These are phyloP conservation scores for Polydrusus tereticollis DNA, from an alignment of 2,888 invertebrate genomes.

Conservation along the genomic window DNA sequence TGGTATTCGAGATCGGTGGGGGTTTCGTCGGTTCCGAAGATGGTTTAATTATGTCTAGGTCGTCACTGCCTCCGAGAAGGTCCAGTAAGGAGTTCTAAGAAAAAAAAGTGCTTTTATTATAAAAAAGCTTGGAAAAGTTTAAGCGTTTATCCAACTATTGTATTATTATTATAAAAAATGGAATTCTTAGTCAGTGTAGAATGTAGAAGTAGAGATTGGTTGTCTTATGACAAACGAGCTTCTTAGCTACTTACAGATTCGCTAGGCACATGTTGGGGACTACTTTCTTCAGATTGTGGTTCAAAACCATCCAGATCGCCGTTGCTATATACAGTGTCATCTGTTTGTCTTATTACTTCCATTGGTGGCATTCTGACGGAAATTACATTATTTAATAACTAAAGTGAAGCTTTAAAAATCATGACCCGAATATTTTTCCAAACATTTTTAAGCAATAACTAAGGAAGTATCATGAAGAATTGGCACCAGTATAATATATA, in stretches of 20 bases:
- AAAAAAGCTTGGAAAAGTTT: too few species aligned
- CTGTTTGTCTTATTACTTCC: constrained; percentile 71
- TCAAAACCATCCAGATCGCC: constrained; percentile 63
- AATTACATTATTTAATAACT: not conserved
- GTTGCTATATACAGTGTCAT: constrained; percentile 60
- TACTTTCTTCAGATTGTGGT: constrained; percentile 61
- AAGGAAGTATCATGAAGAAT: too few species aligned
- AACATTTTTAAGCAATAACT: too few species aligned
- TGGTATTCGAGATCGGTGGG: constrained; percentile 63
- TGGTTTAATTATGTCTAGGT: constrained; percentile 62
- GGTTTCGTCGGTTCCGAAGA: constrained; percentile 61
- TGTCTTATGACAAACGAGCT: not conserved
- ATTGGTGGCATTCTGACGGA: constrained; percentile 88
- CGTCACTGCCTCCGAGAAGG: constrained; percentile 74
- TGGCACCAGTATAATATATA: too few species aligned
- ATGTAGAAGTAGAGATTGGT: too few species aligned
- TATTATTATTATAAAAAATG: too few species aligned
- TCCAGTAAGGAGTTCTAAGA: constrained; percentile 88
- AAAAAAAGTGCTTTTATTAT: constrained; percentile 34
- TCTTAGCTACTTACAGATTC: constrained; percentile 61
- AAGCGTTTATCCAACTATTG: too few species aligned
- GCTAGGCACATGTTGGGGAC: constrained; percentile 62
- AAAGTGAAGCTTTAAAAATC: not conserved
- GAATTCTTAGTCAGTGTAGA: too few species aligned
- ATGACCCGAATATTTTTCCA: not conserved